phyloP scores from a whole-genome alignment of 2,113 vertebrate genomes.

The Empidonax alnorum region DNA sequence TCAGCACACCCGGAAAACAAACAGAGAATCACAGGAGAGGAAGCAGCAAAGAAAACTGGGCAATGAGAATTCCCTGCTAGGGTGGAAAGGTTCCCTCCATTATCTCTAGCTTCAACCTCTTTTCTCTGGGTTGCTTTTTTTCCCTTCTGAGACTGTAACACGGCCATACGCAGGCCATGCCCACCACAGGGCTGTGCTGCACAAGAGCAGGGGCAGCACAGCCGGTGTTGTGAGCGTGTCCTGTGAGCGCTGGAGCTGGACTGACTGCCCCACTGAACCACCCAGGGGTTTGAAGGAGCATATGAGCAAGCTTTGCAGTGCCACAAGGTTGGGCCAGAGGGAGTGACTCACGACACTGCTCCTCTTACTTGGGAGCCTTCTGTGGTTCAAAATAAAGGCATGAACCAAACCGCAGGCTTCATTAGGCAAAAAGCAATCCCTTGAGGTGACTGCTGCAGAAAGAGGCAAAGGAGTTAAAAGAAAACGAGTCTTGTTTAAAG shows the following conservation, averaged over 20 bases:
- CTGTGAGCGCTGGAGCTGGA: neutral
- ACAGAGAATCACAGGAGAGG: neutral
- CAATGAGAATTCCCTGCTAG: neutral
- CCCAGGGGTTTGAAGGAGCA: neutral
- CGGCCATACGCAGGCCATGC: accelerated
- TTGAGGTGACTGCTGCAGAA: neutral
- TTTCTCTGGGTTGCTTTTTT: neutral
- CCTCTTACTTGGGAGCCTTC: neutral
- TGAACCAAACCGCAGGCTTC: neutral
- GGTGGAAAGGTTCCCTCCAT: neutral
- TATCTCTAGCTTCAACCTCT: neutral
- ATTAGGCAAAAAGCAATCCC: neutral
- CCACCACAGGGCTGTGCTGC: accelerated
- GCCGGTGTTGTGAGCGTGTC: neutral
- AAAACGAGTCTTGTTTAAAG: neutral
- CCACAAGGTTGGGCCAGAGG: accelerated
- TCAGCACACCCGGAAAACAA: neutral
- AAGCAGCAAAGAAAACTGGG: neutral
- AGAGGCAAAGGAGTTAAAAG: conserved; percentile 28
- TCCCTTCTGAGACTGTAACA: neutral
- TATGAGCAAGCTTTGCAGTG: neutral
- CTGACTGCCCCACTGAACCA: neutral
- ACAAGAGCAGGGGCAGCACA: neutral
- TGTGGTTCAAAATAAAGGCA: neutral
- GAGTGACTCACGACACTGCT: neutral